phyloP scores from a whole-genome alignment of 2,888 invertebrate genomes.

The Elegia similella region DNA sequence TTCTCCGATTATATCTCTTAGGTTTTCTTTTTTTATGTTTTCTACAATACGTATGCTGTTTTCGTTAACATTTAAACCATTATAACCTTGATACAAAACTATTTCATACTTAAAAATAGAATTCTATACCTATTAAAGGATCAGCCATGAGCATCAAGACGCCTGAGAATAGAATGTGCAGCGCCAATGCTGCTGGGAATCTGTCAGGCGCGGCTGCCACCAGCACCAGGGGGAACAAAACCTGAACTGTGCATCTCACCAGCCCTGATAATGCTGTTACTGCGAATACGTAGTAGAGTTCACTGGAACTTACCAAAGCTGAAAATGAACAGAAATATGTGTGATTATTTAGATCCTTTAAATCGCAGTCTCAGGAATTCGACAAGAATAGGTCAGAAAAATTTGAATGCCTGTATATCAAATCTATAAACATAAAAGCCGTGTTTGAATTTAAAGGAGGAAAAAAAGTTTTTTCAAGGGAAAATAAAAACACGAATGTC shows the following conservation, averaged over 20 bases:
- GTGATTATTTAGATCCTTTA: not conserved
- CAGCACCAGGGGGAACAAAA: conserved; percentile 86
- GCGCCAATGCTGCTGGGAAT: conserved; percentile 87
- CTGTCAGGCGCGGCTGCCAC: conserved; percentile 85
- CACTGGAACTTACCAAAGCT: conserved; percentile 62
- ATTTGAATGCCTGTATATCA: too few species aligned
- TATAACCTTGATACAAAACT: too few species aligned
- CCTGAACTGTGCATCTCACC: conserved; percentile 86
- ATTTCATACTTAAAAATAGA: not conserved
- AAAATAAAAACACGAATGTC: too few species aligned
- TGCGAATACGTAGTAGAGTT: conserved; percentile 77
- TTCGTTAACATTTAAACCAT: too few species aligned
- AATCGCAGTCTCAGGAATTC: not conserved
- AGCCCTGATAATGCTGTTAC: conserved; percentile 85
- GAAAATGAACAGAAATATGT: conserved; percentile 31
- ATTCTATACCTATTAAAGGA: conserved; percentile 83
- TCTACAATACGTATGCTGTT: too few species aligned
- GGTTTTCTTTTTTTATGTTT: too few species aligned
- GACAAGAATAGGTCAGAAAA: too few species aligned
- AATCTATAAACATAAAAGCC: too few species aligned
- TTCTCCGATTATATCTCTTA: too few species aligned
- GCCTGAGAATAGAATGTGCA: conserved; percentile 88
- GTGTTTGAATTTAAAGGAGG: too few species aligned
- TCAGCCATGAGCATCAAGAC: conserved; percentile 85
- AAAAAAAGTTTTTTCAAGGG: too few species aligned